A percentile compares a stretch with the other conserved stretches of the same genome.
Conservation (phyloP, 2,888 invertebrate species). For the Strigamia maritima region DNA sequence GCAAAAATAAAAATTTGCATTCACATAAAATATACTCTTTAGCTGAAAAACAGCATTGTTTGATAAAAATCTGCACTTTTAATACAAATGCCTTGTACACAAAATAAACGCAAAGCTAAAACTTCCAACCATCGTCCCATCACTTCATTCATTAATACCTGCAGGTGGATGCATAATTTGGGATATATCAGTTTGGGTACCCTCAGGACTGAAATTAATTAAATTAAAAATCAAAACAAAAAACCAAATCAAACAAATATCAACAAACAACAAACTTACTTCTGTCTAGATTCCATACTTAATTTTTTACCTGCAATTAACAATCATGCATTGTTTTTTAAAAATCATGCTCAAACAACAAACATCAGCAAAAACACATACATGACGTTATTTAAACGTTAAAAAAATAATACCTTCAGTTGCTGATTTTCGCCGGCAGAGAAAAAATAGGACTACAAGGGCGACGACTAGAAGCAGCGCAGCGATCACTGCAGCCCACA, state of each 20-base stretch:
- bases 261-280: background rate
- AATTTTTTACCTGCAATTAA: conserved; percentile 13
- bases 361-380: background rate
- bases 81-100: no score
- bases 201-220: conserved; percentile 22
- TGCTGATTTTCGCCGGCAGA: conserved; percentile 8
- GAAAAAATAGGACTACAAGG: background rate
- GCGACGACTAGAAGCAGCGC: conserved; percentile 12
- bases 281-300: conserved; percentile 9
- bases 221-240: background rate
- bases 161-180: background rate
- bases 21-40: no score
- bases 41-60: no score
- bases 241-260: background rate
- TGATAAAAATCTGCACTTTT: no score
- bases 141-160: background rate
- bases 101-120: no score
- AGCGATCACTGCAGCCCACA: conserved; percentile 10
- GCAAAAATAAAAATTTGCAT: no score
- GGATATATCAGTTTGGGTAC: conserved; percentile 22
- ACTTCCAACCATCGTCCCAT: no score
- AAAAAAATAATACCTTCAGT: conserved; percentile 8
- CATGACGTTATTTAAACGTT: background rate
- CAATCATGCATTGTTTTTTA: background rate
- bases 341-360: background rate